A percentile compares a stretch with the other conserved stretches of the same genome.
phyloP scores from a whole-genome alignment of 2,113 vertebrate species.

The Anarhynchus alexandrinus region DNA sequence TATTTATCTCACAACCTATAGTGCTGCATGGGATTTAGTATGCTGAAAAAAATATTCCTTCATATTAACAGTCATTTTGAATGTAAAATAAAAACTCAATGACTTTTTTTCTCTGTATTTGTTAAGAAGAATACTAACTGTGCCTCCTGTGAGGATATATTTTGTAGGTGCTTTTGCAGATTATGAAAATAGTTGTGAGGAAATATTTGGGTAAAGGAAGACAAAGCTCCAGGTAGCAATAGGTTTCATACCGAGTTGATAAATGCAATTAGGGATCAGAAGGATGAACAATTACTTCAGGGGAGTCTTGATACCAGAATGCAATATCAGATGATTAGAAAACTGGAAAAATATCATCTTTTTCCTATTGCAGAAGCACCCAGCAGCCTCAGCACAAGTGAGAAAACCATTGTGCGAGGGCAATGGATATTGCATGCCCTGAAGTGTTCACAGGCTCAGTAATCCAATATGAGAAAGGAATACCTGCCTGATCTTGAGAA shows the following conservation, averaged over 20 bases:
- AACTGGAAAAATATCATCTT: slow-evolving; percentile 27
- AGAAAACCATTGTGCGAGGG: not conserved
- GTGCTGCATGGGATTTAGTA: slow-evolving; percentile 41
- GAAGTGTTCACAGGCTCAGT: not conserved
- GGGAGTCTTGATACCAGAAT: slow-evolving; percentile 44
- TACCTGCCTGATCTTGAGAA: not conserved
- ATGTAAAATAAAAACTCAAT: slow-evolving; percentile 20
- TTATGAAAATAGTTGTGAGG: slow-evolving; percentile 49
- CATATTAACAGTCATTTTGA: slow-evolving; percentile 44
- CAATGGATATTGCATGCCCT: slow-evolving; percentile 22
- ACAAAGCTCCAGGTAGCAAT: slow-evolving; percentile 57
- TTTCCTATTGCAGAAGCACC: not conserved
- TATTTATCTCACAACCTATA: slow-evolving; percentile 55
- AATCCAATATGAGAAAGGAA: slow-evolving; percentile 18
- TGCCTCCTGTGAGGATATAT: slow-evolving; percentile 14
- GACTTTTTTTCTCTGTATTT: slow-evolving; percentile 4
- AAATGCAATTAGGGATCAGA: slow-evolving; percentile 62
- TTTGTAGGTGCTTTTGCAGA: slow-evolving; percentile 37
- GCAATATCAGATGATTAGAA: slow-evolving; percentile 50
- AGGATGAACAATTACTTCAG: slow-evolving; percentile 58
- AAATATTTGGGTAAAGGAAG: slow-evolving; percentile 55
- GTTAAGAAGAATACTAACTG: not conserved
- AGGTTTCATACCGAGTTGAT: slow-evolving; percentile 49
- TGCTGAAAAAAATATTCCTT: not conserved
- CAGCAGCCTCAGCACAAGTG: not conserved